Percentiles rank a stretch among this genome's conserved stretches.
These are phyloP conservation scores for Neodiprion pinetum DNA, from an alignment of 1,140 invertebrate genomes.

Conservation along the genomic window DNA sequence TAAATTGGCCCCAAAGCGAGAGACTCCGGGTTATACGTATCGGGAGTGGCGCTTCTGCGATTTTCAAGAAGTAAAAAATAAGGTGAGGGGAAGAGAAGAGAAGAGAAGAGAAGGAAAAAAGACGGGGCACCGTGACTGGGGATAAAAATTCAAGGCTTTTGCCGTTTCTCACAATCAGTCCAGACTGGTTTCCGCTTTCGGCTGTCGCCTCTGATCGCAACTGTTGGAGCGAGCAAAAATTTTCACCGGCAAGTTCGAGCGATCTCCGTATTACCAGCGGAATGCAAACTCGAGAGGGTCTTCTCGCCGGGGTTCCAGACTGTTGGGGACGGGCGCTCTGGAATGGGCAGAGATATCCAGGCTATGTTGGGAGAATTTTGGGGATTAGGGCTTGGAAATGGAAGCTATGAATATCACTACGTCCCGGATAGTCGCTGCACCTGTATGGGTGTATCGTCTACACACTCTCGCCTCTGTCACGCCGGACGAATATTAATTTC, in stretches of 20 bases:
- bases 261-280: conserved; percentile 20
- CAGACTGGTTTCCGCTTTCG: too few species aligned
- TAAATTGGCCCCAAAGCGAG: conserved; percentile 11
- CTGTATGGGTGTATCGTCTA: not conserved
- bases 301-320: conserved; percentile 28
- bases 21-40: conserved; percentile 2
- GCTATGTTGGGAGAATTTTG: conserved; percentile 31
- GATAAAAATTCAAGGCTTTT: too few species aligned
- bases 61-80: not conserved
- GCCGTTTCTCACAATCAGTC: too few species aligned
- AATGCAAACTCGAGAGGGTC: conserved; percentile 35
- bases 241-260: conserved; percentile 4
- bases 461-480: not conserved
- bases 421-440: not conserved
- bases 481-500: not conserved
- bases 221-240: too few species aligned
- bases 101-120: conserved; percentile 9
- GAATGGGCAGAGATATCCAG: conserved; percentile 27
- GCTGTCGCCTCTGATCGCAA: too few species aligned
- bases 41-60: not conserved
- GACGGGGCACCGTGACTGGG: conserved; percentile 12
- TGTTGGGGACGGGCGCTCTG: not conserved
- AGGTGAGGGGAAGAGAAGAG: not conserved
- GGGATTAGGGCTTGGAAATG: conserved; percentile 38
- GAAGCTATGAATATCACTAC: conserved; percentile 26